Conservation (phyloP, 2,888 invertebrate genomes). For the Pristionchus japonicus region DNA sequence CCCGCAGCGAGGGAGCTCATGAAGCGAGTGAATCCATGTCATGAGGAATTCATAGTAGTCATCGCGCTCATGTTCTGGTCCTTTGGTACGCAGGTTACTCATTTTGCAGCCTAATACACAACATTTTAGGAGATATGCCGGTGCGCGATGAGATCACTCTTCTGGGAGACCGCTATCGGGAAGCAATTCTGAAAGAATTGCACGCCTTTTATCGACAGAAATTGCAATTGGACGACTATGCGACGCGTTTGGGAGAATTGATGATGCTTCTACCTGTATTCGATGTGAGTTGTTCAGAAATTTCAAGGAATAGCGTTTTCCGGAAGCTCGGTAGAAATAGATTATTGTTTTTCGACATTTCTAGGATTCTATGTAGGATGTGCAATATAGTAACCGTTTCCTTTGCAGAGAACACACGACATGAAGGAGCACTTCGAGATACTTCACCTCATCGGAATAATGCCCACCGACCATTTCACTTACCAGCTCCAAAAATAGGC, state of each 20-base stretch:
- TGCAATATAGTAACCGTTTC: too few species aligned
- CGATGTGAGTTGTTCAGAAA: neutral
- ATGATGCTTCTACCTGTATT: neutral
- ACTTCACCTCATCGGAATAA: neutral
- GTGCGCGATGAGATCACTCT: neutral
- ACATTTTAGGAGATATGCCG: neutral
- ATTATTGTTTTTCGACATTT: too few species aligned
- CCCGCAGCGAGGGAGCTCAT: neutral
- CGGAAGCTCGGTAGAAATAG: too few species aligned
- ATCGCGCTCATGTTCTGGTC: neutral
- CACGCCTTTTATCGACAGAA: neutral
- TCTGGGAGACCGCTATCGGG: neutral
- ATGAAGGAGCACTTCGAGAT: constrained; percentile 4
- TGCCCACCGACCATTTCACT: neutral
- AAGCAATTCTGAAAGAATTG: neutral
- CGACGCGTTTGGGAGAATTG: neutral
- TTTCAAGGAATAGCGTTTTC: neutral
- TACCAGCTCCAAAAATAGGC: neutral
- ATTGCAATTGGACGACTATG: neutral
- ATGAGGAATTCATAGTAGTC: neutral
- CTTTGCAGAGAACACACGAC: neutral
- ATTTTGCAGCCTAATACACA: too few species aligned
- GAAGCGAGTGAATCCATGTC: neutral
- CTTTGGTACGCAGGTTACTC: neutral
- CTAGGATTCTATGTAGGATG: too few species aligned